These are phyloP conservation scores for Vanessa cardui DNA, from an alignment of 2,888 invertebrate species.

Conservation along the genomic window DNA sequence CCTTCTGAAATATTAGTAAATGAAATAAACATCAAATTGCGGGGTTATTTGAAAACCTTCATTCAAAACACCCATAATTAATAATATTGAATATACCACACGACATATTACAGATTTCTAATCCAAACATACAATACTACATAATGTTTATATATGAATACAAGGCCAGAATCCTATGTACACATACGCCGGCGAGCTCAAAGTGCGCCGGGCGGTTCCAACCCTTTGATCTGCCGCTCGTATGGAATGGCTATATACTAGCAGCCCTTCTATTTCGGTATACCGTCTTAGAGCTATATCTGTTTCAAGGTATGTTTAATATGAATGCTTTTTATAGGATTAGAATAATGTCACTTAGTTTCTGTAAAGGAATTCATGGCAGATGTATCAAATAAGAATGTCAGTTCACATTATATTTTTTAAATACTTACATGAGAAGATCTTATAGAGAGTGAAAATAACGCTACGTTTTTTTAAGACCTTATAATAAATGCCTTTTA, in stretches of 20 bases:
- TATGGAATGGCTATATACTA: conserved; percentile 51
- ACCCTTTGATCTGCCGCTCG: conserved; percentile 67
- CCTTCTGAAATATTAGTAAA: too few species aligned
- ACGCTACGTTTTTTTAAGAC: too few species aligned
- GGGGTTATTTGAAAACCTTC: conserved; percentile 1
- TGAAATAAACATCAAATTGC: too few species aligned
- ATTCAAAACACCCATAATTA: not conserved
- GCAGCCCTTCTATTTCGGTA: conserved; percentile 69
- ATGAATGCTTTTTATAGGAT: conserved; percentile 35
- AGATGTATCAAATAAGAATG: not conserved
- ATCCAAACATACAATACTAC: conserved; percentile 17
- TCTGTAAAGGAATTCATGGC: not conserved
- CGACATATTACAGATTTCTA: conserved; percentile 13
- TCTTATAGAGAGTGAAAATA: too few species aligned
- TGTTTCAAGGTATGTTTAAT: conserved; percentile 39
- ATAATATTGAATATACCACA: not conserved
- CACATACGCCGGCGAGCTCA: conserved; percentile 59
- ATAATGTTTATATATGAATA: conserved; percentile 31
- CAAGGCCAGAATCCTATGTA: conserved; percentile 41
- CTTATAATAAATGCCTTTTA: too few species aligned
- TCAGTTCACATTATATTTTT: not conserved
- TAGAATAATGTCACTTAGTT: conserved; percentile 16
- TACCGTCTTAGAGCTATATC: conserved; percentile 56
- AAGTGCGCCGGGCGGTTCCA: conserved; percentile 56
- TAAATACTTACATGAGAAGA: not conserved